phyloP scores from a whole-genome alignment of 2,888 invertebrate species.

The Drosophila rubida region DNA sequence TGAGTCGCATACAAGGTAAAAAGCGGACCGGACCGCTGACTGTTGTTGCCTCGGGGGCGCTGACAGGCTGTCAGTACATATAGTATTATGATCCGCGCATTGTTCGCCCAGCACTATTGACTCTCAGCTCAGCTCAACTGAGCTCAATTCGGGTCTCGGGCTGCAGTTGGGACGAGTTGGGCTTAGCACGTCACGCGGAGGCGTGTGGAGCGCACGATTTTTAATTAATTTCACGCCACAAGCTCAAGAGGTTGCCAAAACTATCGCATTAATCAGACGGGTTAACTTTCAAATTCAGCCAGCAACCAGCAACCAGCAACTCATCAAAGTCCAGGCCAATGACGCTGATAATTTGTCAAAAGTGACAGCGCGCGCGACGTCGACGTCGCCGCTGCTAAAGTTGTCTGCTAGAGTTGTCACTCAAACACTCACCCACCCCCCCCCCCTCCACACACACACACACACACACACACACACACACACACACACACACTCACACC shows the following conservation, averaged over 20 bases:
- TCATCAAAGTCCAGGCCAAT: conserved; percentile 80
- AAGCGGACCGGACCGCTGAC: background rate
- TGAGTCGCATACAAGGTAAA: background rate
- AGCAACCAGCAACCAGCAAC: conserved; percentile 62
- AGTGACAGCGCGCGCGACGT: conserved; percentile 68
- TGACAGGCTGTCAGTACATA: conserved; percentile 43
- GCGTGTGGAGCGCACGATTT: conserved; percentile 23
- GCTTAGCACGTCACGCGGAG: conserved; percentile 16
- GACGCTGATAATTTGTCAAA: conserved; percentile 82
- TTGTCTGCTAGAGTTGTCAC: conserved; percentile 56
- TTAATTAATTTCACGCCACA: conserved; percentile 70
- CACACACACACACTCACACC: no score
- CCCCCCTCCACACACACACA: conserved; percentile 10
- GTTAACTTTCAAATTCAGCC: conserved; percentile 54
- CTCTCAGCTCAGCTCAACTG: conserved; percentile 16
- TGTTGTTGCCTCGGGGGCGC: conserved; percentile 22
- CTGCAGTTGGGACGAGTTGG: conserved; percentile 9
- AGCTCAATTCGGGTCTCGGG: background rate
- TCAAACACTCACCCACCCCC: conserved; percentile 40
- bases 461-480: conserved; percentile 8
- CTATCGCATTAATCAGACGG: conserved; percentile 78
- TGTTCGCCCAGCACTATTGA: conserved; percentile 43
- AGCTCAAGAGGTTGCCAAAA: conserved; percentile 61
- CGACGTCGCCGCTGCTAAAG: background rate
- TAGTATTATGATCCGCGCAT: conserved; percentile 13